Base-by-base conservation (phyloP, 1,140 invertebrate species). In the Drosophila aff. region DNA sequence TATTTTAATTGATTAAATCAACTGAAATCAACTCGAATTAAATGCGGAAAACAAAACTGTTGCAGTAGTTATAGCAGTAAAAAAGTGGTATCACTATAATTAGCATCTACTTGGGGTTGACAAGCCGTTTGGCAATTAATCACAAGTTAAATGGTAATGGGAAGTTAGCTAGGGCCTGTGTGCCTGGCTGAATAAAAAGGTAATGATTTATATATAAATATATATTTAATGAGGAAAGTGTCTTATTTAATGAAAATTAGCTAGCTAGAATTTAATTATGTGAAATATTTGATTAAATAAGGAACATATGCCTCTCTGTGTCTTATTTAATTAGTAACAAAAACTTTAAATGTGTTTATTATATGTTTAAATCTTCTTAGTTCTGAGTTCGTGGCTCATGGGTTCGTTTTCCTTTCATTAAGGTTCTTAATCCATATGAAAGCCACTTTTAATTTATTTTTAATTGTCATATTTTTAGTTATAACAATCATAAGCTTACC, bases 1-100 rank as follows among this genome's bases (percentile, higher is more conserved):
- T 31, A 61, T 58, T 77, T 77, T 61, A 77, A 61, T 69, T 78
- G 65, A 63, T 78, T 58, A 63, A 63, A 78, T 78, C 65, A 62
- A 52, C 52, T 16, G 11, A 47, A 73, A 69, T 74, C 61, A 43
- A 50, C 55, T 71, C 6, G 58, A 65, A 62, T 65, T 44, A 62
- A 15, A 23, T 43, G 10, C 28, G 55, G 28, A 21, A 57, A 60
- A 66, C 72, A 76, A 76, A 76, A 52, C 62, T 60, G 21, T 41
- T 28, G 44, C 74, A 28, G 50, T 69, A 44, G 26, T 38, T 57
- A 44, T 23, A 44, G 44, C 28, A 36, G 28, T 55, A 23, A 16
- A 15, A 49, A 73, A 46, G n/a, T 76, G 33, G 13, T 50, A 76
- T 65, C 46, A 50, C 40, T 76, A 38, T 40, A 52, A 74, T 73